Conservation (phyloP, 2,888 invertebrate genomes). For the Myopa tessellatipennis region DNA sequence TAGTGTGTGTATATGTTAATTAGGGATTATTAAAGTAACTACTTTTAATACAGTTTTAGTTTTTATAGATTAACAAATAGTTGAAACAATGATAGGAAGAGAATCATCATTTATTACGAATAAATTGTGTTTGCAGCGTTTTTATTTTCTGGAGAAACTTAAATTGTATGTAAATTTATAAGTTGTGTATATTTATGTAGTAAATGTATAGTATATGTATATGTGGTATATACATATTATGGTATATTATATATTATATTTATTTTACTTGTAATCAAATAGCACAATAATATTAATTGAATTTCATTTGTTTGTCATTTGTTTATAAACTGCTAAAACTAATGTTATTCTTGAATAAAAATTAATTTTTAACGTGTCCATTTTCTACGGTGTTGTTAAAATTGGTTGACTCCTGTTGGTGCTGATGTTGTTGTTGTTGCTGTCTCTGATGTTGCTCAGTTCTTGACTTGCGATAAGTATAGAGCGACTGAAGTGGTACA, state of each 20-base stretch:
- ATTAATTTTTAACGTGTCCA: conserved; percentile 55
- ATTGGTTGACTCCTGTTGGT: conserved; percentile 32
- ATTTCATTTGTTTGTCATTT: no score
- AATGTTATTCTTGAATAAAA: conserved; percentile 36
- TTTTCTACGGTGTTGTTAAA: conserved; percentile 56
- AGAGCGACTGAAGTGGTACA: conserved; percentile 87
- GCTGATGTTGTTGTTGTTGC: conserved; percentile 41
- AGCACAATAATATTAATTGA: no score
- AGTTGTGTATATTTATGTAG: background rate
- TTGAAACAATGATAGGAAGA: no score
- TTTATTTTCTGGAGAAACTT: background rate
- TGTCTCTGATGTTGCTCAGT: conserved; percentile 53
- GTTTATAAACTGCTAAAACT: no score
- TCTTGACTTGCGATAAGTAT: conserved; percentile 69
- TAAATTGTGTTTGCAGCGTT: background rate
- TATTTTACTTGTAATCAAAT: no score
- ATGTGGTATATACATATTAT: background rate
- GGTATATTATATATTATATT: no score
- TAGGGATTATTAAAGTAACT: no score
- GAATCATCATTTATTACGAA: background rate
- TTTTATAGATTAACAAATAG: no score
- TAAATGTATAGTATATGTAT: background rate
- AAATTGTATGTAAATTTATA: background rate
- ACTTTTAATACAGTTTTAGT: no score
- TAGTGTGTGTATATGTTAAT: no score